Base-by-base conservation (phyloP, 64 coral and sea anemone species). In the Anthopleura sola region DNA sequence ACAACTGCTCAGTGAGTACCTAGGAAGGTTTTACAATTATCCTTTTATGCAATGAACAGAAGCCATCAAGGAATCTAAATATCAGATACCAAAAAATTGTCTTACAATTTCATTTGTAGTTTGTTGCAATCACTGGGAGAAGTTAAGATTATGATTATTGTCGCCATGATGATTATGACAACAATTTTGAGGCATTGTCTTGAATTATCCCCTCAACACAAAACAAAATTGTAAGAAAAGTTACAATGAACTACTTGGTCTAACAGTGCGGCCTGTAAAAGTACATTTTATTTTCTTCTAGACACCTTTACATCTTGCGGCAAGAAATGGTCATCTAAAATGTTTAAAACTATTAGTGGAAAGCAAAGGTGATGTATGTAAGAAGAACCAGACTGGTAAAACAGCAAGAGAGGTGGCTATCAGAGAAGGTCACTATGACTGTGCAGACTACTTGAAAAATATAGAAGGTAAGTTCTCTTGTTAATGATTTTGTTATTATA, bases 251-350 rank as follows among this genome's bases (percentile, higher is more conserved):
- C 40, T 44, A 8, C 40, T 44, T 3, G 7, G 2, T 75, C 26
- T 6, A 32, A 6, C 36, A 75, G 69, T 12, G 21, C n/a, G n/a
- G n/a, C 69, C 21, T 15, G 1, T 6, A 51, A 11, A 53, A 17
- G 1, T 71, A 71, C 10, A 24, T 26, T 13, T 34, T 32, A 71
- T 33, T 71, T 28, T 28, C 28, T 34, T 71, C 12, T 71, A 96
- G 94, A 96, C 94, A 78, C 90, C 94, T 46, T 86, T 96, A 48
- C 94, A 96, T 49, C 88, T 92, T 89, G 90, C 94, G 69, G 94
- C 94, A 49, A 90, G 87, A 24, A 96, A 96, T 96, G 94, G 94
- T 10, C 86, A 96, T 26, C 48, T 92, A 39, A 88, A 86, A 29
- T 96, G 94, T 86, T 83, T 96, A 16, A 92, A 92, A 87, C 75